Conservation (phyloP, 2,113 vertebrate species). For the Phrynosoma blainvillii region DNA sequence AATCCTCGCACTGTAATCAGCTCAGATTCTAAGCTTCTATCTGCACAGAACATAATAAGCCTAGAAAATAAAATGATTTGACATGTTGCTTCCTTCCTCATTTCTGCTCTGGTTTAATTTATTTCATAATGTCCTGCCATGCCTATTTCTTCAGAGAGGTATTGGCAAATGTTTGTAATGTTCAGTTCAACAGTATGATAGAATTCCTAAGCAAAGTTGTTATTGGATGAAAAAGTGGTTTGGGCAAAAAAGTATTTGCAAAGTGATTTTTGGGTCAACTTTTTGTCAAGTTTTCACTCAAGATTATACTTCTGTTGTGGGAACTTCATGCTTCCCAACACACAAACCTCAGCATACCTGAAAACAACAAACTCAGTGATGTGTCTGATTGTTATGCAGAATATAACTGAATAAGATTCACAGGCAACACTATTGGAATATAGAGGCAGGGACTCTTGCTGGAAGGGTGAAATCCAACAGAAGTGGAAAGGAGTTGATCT, state of each 20-base stretch:
- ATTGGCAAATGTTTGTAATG: background rate
- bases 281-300: background rate
- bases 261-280: background rate
- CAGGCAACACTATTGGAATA: background rate
- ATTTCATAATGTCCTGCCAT: slow-evolving; percentile 65
- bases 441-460: background rate
- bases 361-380: background rate
- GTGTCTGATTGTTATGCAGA: background rate
- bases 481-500: background rate
- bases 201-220: background rate
- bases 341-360: background rate
- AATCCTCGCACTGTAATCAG: slow-evolving; percentile 68
- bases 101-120: slow-evolving; percentile 67
- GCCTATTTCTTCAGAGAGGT: slow-evolving; percentile 31
- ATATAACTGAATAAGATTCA: background rate
- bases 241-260: background rate
- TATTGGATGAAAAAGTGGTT: background rate
- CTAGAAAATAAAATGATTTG: slow-evolving; percentile 72
- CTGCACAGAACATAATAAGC: slow-evolving; percentile 67
- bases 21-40: slow-evolving; percentile 58
- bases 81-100: slow-evolving; percentile 79
- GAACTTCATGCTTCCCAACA: background rate
- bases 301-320: background rate
- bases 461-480: background rate
- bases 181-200: slow-evolving; percentile 3